Evolutionary conservation across 2,888 invertebrate genomes (phyloP).

Genomic region (Eristalinus sepulchralis): DNA sequence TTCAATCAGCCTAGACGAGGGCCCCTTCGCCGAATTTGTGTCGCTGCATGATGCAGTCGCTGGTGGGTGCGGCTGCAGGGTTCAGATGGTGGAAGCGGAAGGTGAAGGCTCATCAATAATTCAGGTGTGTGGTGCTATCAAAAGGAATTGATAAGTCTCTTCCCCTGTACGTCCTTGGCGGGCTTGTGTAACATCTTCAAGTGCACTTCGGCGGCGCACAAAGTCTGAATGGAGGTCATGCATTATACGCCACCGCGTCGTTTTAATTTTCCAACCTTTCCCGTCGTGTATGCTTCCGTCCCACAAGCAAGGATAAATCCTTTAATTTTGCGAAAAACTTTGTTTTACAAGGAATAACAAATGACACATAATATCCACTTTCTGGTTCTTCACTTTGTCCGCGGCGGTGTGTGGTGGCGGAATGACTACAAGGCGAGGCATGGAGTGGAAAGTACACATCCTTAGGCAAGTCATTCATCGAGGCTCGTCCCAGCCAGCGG

Average conservation of each 20-base stretch:
- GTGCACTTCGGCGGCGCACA: constrained; percentile 31
- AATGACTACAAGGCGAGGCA: constrained; percentile 29
- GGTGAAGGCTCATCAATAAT: constrained; percentile 62
- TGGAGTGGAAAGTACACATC: constrained; percentile 60
- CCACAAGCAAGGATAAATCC: constrained; percentile 54
- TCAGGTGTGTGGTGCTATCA: constrained; percentile 64
- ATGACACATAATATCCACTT: constrained; percentile 72
- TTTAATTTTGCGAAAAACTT: constrained; percentile 68
- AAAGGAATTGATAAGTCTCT: constrained; percentile 68
- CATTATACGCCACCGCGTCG: constrained; percentile 29
- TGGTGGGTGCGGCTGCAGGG: constrained; percentile 36
- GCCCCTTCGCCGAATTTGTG: constrained; percentile 36
- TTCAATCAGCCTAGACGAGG: constrained; percentile 73
- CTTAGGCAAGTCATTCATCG: constrained; percentile 63
- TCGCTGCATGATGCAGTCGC: constrained; percentile 23
- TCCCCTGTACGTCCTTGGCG: constrained; percentile 31
- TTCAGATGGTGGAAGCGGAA: not conserved
- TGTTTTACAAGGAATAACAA: constrained; percentile 74
- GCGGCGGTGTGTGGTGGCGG: not conserved
- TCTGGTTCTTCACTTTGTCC: constrained; percentile 13
- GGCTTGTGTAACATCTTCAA: constrained; percentile 38
- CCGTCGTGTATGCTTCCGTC: not conserved
- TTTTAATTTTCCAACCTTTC: constrained; percentile 21
- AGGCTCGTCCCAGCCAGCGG: too few species aligned
- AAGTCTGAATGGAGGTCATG: constrained; percentile 48